A percentile compares a stretch with the other conserved stretches of the same genome.
Evolutionary conservation across 2,113 vertebrate species (phyloP).

Genomic region (Grallaria varia): DNA sequence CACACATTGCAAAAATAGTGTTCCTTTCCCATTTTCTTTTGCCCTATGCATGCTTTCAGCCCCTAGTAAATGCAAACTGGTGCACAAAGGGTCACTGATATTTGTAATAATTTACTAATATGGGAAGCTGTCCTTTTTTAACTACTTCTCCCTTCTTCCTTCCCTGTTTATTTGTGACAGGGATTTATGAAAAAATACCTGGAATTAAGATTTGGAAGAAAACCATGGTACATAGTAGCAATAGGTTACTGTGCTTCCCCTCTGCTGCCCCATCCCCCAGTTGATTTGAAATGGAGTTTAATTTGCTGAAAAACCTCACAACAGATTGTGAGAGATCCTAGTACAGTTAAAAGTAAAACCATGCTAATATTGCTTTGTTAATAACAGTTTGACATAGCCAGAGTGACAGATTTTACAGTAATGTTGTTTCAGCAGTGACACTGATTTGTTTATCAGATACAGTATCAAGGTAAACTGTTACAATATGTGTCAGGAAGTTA

Average conservation of each 20-base stretch:
- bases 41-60: not conserved
- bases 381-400: not conserved
- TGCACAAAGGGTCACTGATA: not conserved
- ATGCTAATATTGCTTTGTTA: not conserved
- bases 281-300: not conserved
- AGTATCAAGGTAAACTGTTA: slow-evolving; percentile 34
- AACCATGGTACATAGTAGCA: not conserved
- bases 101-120: not conserved
- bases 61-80: not conserved
- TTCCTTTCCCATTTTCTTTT: not conserved
- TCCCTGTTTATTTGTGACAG: not conserved
- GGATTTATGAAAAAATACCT: not conserved
- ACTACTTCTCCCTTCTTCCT: not conserved
- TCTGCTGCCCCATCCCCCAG: no score
- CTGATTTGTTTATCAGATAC: slow-evolving; percentile 32
- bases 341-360: slow-evolving; percentile 11
- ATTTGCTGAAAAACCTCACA: not conserved
- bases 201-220: not conserved
- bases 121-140: not conserved
- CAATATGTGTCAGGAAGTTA: slow-evolving; percentile 1
- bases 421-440: slow-evolving; percentile 23
- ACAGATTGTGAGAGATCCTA: slow-evolving; percentile 12
- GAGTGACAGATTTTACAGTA: slow-evolving; percentile 16
- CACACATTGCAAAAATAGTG: not conserved
- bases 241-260: not conserved